A percentile compares a stretch with the other conserved stretches of the same genome.
phyloP scores from a whole-genome alignment of 1,140 invertebrate species.

The Zaprionus ghesquierei region DNA sequence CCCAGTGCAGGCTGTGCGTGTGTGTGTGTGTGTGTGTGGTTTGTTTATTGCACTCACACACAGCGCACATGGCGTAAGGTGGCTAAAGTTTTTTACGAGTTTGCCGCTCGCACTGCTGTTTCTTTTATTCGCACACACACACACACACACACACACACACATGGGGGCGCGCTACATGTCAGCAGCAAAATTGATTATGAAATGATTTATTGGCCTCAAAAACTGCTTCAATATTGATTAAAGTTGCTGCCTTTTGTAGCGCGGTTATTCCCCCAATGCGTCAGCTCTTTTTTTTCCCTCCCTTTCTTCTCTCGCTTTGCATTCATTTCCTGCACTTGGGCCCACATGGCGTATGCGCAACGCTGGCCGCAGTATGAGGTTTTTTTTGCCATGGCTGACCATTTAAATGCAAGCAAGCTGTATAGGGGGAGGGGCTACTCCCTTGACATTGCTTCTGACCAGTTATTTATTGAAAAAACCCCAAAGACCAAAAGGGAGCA shows the following conservation, averaged over 20 bases:
- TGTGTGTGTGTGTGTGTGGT: conserved; percentile 41
- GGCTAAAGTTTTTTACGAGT: conserved; percentile 65
- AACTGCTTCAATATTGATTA: conserved; percentile 81
- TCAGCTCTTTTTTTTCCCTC: background rate
- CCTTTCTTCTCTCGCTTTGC: conserved; percentile 26
- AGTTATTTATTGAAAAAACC: conserved; percentile 47
- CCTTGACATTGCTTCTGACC: conserved; percentile 38
- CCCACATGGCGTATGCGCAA: conserved; percentile 50
- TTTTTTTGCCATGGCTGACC: conserved; percentile 32
- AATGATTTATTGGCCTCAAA: conserved; percentile 80
- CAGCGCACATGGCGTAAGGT: conserved; percentile 44
- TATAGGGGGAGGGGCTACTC: conserved; percentile 34
- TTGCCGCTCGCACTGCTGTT: conserved; percentile 43
- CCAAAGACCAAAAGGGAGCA: conserved; percentile 4
- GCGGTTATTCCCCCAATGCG: background rate
- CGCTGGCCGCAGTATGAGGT: background rate
- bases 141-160: background rate
- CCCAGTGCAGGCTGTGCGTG: conserved; percentile 21
- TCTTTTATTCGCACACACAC: conserved; percentile 22
- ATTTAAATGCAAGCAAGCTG: conserved; percentile 51
- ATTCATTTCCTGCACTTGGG: conserved; percentile 43
- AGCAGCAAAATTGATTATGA: conserved; percentile 78
- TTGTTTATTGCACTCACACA: conserved; percentile 52
- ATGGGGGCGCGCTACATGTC: conserved; percentile 42
- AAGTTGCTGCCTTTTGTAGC: conserved; percentile 56